Base-by-base conservation (phyloP, 2,888 invertebrate genomes). In the Bembecia ichneumoniformis region DNA sequence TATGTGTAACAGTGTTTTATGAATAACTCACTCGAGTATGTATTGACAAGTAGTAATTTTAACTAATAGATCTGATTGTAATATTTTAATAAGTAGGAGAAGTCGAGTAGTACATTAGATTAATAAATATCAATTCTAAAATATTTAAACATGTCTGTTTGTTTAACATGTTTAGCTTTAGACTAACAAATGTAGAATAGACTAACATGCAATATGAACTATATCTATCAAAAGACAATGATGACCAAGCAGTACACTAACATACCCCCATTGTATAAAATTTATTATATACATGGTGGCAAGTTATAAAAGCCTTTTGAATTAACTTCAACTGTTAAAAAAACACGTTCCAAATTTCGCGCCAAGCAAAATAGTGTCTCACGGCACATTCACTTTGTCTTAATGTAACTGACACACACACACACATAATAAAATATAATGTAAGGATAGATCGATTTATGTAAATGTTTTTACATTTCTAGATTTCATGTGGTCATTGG, bases 401-500 rank as follows among this genome's bases (percentile, higher is more conserved):
- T 44, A 44, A 16, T 44, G 34, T 52, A 40, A 43, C 11, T 43
- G 15, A 44, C 43, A 14, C 14, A 35, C 64, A 68, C 64, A 74
- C 69, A 71, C 60, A 70, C 64, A 64, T 73, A 63, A 72, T 59
- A 76, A 72, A 74, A 66, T 74, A 63, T 82, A 79, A 79, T 81
- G 69, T 83, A 82, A 84, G 78, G 74, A 78, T 83, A 77, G 84
- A 72, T 86, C 84, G 79, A 86, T 79, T 87, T 84, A 87, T 84
- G 84, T 83, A 86, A 86, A 84, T 87, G 79, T 87, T 88, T 88
- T 88, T 88, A 87, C 89, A 88, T 89, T 90, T 94, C 90, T 94
- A 96, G 96, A 96, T 95, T 96, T 96, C 93, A 96, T 96, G 96
- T 96, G 96, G 96, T 96, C 96, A 89, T 93, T 96, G 93, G 96